A percentile compares a stretch with the other conserved stretches of the same genome.
These are phyloP conservation scores for Trissoscelio sp. DNA, from an alignment of 2,888 invertebrate genomes.

Conservation along the genomic window DNA sequence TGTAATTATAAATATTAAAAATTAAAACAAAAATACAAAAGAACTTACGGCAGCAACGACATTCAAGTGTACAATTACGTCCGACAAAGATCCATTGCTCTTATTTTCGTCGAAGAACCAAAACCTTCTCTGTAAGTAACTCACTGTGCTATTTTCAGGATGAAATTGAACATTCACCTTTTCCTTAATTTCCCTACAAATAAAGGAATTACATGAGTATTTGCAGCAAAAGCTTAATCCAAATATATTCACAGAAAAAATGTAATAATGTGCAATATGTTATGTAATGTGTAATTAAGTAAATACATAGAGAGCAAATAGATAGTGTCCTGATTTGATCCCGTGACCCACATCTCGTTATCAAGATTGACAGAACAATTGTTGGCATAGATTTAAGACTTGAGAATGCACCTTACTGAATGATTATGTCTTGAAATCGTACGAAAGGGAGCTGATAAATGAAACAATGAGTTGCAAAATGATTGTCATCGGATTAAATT, in stretches of 20 bases:
- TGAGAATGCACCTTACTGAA: conserved; percentile 68
- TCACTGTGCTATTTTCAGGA: conserved; percentile 88
- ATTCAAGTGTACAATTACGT: conserved; percentile 90
- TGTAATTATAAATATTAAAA: too few species aligned
- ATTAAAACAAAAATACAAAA: too few species aligned
- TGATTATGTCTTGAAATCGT: conserved; percentile 65
- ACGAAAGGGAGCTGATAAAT: conserved; percentile 60
- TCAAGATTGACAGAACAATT: conserved; percentile 80
- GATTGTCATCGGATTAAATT: conserved; percentile 58
- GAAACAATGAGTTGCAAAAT: conserved; percentile 62
- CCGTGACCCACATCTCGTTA: conserved; percentile 74
- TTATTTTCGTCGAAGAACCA: conserved; percentile 89
- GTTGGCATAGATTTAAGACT: conserved; percentile 68
- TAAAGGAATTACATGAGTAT: neutral
- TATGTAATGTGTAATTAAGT: conserved; percentile 55
- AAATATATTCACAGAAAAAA: neutral
- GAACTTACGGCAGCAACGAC: conserved; percentile 90
- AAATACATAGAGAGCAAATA: conserved; percentile 30
- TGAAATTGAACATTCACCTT: conserved; percentile 91
- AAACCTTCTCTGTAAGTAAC: conserved; percentile 87
- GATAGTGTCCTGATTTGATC: conserved; percentile 69
- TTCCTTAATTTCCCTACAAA: conserved; percentile 87
- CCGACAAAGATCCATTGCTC: conserved; percentile 88
- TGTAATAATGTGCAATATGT: conserved; percentile 15
- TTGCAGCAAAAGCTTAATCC: neutral